Evolutionary conservation across 2,113 vertebrate genomes (phyloP).

Genomic region (Varanus salvator): DNA sequence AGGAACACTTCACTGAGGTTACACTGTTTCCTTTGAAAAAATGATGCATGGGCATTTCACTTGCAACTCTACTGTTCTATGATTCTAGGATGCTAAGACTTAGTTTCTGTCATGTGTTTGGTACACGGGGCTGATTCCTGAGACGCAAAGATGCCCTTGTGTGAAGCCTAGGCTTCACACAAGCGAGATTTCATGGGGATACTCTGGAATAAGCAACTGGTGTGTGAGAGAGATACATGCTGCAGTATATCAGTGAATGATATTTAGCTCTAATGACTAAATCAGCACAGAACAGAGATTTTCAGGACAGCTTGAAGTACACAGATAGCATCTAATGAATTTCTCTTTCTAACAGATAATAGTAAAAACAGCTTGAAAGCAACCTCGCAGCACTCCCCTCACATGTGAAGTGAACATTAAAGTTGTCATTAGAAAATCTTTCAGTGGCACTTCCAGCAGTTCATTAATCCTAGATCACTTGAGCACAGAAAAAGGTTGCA

Average conservation of each 20-base stretch:
- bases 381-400: background rate
- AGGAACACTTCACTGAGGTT: background rate
- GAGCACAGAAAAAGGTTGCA: background rate
- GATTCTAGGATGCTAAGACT: too few relatives aligned
- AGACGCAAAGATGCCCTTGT: background rate
- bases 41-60: background rate
- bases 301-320: constrained; percentile 20
- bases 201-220: background rate
- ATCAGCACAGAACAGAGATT: background rate
- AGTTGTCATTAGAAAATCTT: constrained; percentile 14
- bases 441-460: background rate
- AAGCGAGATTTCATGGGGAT: background rate
- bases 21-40: too few relatives aligned
- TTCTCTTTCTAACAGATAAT: constrained; percentile 10
- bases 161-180: background rate
- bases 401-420: background rate
- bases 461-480: constrained; percentile 19
- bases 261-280: constrained; percentile 15
- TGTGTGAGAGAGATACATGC: too few relatives aligned
- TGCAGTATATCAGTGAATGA: background rate
- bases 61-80: too few relatives aligned
- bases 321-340: constrained; percentile 17
- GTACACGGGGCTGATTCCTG: too few relatives aligned
- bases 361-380: constrained; percentile 12
- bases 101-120: too few relatives aligned